Base-by-base conservation (phyloP, 2,797 vertebrate genomes). In the Acanthis flammea region DNA sequence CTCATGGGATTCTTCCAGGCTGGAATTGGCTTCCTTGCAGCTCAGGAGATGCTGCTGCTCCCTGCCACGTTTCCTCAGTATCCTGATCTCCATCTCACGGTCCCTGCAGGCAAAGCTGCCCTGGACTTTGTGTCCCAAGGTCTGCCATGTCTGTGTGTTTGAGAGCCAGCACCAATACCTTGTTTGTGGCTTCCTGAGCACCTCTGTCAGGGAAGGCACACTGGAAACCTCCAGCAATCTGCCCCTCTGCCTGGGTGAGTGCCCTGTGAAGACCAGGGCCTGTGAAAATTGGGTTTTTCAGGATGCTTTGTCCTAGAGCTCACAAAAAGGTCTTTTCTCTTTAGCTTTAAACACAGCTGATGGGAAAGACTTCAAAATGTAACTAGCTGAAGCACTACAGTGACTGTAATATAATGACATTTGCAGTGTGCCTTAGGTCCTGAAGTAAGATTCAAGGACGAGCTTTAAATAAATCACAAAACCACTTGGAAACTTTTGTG, bases 391-490 rank as follows among this genome's bases (percentile, higher is more conserved):
- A 78, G 41, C 15, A 45, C 58, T 74, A 9, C 55, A 92, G 33
- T 21, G 35, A 68, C 67, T 82, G 0, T 41, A 71, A 50, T 58
- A 21, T 33, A 53, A 31, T 72, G 57, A 68, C 39, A 24, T 85
- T 87, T 92, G 87, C 68, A 83, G 45, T 19, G 5, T 27, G 91
- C 72, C 68, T 60, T 85, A 57, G 68, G 84, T 86, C 53, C 22
- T 65, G 31, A 63, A 77, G 48, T 67, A 77, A 86, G 63, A 80
- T 54, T 88, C 75, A 95, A 94, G 94, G 94, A 33, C 35, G 1
- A 80, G 63, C 35, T 86, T 74, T 28, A 86, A 78, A 82, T 90
- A 93, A 83, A 92, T 94, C 65, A 47, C 42, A 54, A 45, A 94
- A 77, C n/a, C 25, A 17, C 53, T 87, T 65, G 57, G 65, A 67